Percentiles rank a stretch among this genome's conserved stretches.
Conservation (phyloP, 2,113 vertebrate species). For the Regulus satrapa region DNA sequence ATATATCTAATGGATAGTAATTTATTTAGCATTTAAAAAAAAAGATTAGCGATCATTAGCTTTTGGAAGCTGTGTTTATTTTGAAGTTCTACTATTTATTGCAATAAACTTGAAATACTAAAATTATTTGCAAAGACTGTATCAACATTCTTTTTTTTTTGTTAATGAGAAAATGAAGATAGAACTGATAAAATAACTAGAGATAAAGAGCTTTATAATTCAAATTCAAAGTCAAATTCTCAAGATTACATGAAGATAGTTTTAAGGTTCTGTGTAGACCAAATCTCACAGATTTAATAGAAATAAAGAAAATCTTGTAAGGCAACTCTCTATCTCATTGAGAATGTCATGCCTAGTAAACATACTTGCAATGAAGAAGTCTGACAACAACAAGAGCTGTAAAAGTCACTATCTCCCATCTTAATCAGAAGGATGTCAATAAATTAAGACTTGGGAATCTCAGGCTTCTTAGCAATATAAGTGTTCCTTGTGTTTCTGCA, state of each 20-base stretch:
- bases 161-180: neutral
- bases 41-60: neutral
- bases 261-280: neutral
- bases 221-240: neutral
- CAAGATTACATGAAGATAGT: neutral
- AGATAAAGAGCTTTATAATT: neutral
- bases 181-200: neutral
- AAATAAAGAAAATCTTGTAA: neutral
- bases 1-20: accelerated
- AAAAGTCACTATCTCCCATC: neutral
- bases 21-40: neutral
- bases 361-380: neutral
- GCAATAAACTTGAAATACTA: neutral
- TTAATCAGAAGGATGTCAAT: neutral
- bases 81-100: neutral
- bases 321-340: neutral
- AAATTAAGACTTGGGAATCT: neutral
- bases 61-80: neutral
- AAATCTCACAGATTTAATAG: neutral
- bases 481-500: neutral
- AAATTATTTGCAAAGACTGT: neutral
- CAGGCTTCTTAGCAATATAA: neutral
- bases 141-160: neutral
- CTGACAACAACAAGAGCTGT: neutral
- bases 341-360: neutral